Evolutionary conservation across 2,888 invertebrate species (phyloP), one percentile per base, ranked within the genome.

Genomic region (Gortyna flavago): DNA sequence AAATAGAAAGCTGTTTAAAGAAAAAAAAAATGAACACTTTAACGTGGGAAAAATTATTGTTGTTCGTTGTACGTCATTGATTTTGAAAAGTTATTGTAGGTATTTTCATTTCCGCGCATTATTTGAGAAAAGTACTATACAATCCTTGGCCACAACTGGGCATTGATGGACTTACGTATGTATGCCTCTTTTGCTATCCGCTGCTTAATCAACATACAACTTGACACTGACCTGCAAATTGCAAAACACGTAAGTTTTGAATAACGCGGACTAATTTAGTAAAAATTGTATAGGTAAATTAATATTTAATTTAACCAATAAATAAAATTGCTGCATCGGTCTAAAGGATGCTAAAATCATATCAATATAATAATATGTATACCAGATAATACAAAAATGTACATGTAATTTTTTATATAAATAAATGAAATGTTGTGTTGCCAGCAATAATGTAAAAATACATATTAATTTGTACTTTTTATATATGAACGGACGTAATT

Each of bases 401-500:
- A 82, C 68, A 72, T 83, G 69, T 85, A 84, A 84, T 79, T 61
- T 85, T 87, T 83, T 83, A 70, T 85, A 67, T 71, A 78, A 78
- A 76, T 73, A 77, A 74, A 81, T 16, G 18, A 65, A 77, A 79
- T 48, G 61, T 80, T 82, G 73, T 84, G 78, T 86, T 86, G 81
- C 77, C 85, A 86, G 85, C 86, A 86, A 83, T 87, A 88, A 84
- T 80, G 59, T 85, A 74, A 81, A 79, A 72, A 72, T 81, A 69
- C 72, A 44, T 71, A 84, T 81, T 85, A 48, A 66, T 83, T 81
- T 81, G 78, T 88, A 81, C 76, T 71, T 85, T 86, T 83, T 85
- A 61, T 88, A 81, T 70, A 77, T 80, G 75, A 68, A 86, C 61
- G 87, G 90, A 90, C 89, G 78, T 81, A 90, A 91, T 91, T 92